Conservation (phyloP, 2,113 vertebrate species). For the Chaetura pelagica region DNA sequence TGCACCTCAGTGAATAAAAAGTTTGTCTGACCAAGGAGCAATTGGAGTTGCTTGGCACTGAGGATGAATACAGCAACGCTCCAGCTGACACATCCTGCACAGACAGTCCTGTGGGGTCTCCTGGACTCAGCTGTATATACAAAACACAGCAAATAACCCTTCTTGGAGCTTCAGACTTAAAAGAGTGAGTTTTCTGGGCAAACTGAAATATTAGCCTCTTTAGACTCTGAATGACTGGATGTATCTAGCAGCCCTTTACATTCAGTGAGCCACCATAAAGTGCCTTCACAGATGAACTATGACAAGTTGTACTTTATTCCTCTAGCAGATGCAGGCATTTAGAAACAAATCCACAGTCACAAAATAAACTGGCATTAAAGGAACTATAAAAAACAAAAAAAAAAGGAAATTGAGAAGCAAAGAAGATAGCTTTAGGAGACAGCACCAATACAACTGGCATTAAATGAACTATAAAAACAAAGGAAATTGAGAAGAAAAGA, state of each 20-base stretch:
- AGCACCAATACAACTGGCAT: too few species aligned
- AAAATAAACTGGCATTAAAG: neutral
- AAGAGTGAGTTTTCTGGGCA: neutral
- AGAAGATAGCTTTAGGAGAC: neutral
- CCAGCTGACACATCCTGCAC: slow-evolving; percentile 45
- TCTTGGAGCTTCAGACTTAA: neutral
- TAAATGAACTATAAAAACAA: neutral
- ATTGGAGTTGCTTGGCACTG: slow-evolving; percentile 49
- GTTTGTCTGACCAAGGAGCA: slow-evolving; percentile 63
- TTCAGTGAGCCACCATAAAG: neutral
- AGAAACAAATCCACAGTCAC: neutral
- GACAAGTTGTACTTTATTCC: neutral
- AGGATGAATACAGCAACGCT: slow-evolving; percentile 11
- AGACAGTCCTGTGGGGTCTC: neutral
- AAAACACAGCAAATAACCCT: neutral
- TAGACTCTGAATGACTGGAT: neutral
- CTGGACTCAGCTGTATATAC: neutral
- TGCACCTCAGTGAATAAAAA: slow-evolving; percentile 68
- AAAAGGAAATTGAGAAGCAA: too few species aligned
- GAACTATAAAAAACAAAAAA: neutral
- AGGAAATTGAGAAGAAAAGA: too few species aligned
- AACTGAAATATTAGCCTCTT: neutral
- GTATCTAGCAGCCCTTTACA: neutral
- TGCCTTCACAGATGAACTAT: neutral
- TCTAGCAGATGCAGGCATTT: neutral